Conservation (phyloP, 2,113 vertebrate species). For the Paradoxurus hermaphroditus region DNA sequence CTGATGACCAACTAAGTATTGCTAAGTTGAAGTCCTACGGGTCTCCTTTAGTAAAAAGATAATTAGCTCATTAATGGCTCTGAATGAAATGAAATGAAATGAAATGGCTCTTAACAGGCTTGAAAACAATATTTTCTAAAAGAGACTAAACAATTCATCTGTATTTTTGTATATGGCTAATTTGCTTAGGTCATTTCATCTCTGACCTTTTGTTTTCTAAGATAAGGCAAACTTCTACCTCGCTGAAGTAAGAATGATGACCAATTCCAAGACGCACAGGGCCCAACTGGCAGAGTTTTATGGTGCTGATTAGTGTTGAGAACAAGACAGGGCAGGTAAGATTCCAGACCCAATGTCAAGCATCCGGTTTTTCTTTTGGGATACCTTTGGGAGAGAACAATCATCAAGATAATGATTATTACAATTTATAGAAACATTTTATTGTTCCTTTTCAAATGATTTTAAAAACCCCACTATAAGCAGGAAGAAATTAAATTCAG, state of each 20-base stretch:
- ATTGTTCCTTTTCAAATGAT: constrained; percentile 67
- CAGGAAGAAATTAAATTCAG: constrained; percentile 78
- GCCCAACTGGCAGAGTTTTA: background rate
- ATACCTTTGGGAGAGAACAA: background rate
- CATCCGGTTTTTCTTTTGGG: background rate
- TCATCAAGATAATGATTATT: constrained; percentile 59
- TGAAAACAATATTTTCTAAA: constrained; percentile 52
- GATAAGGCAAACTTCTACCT: background rate
- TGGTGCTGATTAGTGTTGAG: background rate
- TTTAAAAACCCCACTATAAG: constrained; percentile 61
- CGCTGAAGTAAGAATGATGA: background rate
- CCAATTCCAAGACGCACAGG: background rate
- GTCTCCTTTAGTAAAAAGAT: constrained; percentile 60
- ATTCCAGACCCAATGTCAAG: background rate
- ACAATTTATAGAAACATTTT: constrained; percentile 61
- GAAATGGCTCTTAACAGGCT: constrained; percentile 12
- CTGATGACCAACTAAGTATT: constrained; percentile 31
- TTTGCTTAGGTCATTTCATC: background rate
- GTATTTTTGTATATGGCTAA: background rate
- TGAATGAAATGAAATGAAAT: constrained; percentile 43
- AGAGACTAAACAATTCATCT: background rate
- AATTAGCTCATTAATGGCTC: constrained; percentile 68
- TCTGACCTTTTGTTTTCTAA: background rate
- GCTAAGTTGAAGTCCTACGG: constrained; percentile 45
- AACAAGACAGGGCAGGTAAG: background rate